A percentile compares a stretch with the other conserved stretches of the same genome.
These are phyloP conservation scores for Carollia perspicillata DNA, from an alignment of 2,113 vertebrate species.

Conservation along the genomic window DNA sequence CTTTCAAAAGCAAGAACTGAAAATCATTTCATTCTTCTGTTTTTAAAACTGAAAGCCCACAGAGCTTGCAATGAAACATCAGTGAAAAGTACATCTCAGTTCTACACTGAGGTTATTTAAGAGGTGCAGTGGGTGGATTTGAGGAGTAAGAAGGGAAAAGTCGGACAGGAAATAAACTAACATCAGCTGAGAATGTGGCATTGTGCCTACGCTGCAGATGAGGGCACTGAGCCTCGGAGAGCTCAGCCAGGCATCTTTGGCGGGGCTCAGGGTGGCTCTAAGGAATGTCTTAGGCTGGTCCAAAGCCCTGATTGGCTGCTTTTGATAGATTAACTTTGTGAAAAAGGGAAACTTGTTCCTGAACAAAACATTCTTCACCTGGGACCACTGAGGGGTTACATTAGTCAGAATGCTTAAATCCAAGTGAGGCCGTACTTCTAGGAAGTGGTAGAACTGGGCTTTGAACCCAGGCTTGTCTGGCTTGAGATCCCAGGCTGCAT, in stretches of 20 bases:
- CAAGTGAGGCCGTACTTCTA: not conserved
- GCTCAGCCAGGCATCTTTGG: not conserved
- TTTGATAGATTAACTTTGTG: not conserved
- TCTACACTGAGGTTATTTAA: not conserved
- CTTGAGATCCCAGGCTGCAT: not conserved
- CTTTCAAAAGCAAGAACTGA: not conserved
- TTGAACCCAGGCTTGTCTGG: not conserved
- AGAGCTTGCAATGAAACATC: not conserved
- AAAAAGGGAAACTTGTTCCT: not conserved
- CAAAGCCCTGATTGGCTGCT: not conserved
- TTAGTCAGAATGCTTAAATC: not conserved
- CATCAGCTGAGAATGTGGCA: not conserved
- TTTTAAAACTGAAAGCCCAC: constrained; percentile 7
- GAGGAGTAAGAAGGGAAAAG: not conserved
- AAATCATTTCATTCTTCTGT: not conserved
- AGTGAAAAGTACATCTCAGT: not conserved
- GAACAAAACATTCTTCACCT: not conserved
- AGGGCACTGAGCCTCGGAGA: not conserved
- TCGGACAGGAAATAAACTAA: not conserved
- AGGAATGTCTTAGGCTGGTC: not conserved
- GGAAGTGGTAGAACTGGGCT: not conserved
- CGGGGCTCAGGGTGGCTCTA: not conserved
- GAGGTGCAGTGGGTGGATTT: not conserved
- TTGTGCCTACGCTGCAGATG: not conserved
- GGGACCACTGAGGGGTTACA: not conserved